Percentiles rank a stretch among this genome's conserved stretches.
Evolutionary conservation across 2,888 invertebrate genomes (phyloP).

Genomic region (Drosophila peninsularis): DNA sequence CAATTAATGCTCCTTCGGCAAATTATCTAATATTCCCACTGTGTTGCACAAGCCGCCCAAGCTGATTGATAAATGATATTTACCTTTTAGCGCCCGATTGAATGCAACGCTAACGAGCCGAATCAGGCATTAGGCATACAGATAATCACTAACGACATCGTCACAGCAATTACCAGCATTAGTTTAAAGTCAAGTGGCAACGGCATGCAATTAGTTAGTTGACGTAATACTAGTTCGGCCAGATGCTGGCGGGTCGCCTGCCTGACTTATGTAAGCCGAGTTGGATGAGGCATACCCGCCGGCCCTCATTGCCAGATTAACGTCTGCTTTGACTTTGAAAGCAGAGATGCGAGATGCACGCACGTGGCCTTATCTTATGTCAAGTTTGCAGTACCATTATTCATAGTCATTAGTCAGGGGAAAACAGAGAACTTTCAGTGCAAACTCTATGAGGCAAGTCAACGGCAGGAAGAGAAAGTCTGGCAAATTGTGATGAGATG

Average conservation of each 20-base stretch:
- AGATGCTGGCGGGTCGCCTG: constrained; percentile 11
- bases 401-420: constrained; percentile 46
- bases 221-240: constrained; percentile 27
- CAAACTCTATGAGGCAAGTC: no score
- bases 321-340: constrained; percentile 23
- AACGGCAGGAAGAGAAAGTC: no score
- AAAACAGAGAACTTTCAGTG: neutral
- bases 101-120: constrained; percentile 48
- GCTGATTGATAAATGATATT: constrained; percentile 73
- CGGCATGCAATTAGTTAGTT: constrained; percentile 38
- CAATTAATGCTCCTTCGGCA: constrained; percentile 50
- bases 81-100: constrained; percentile 61
- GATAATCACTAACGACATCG: constrained; percentile 71
- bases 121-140: constrained; percentile 34
- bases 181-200: constrained; percentile 61
- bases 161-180: constrained; percentile 73
- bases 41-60: constrained; percentile 9
- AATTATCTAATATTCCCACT: constrained; percentile 58
- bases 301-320: constrained; percentile 24
- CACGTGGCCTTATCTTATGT: constrained; percentile 54
- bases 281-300: constrained; percentile 24
- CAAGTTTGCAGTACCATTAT: constrained; percentile 41
- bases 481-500: no score
- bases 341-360: constrained; percentile 28
- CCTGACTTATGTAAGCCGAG: constrained; percentile 43